phyloP scores from a whole-genome alignment of 2,113 vertebrate species.

The Pitta sordida region DNA sequence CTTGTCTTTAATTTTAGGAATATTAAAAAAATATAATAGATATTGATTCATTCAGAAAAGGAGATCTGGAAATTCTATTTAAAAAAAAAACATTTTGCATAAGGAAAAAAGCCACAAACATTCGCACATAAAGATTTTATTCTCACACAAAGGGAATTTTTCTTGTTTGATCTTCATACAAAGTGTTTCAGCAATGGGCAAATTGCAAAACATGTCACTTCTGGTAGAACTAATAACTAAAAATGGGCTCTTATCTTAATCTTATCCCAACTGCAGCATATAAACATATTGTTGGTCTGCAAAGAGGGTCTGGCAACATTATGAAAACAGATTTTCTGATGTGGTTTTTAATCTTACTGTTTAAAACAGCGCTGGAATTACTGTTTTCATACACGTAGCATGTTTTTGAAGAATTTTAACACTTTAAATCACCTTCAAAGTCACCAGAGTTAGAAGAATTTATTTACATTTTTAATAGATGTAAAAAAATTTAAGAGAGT shows the following conservation, averaged over 20 bases:
- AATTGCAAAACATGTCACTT: background rate
- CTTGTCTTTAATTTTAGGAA: background rate
- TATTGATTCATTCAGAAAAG: background rate
- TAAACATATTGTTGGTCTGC: background rate
- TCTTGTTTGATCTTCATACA: background rate
- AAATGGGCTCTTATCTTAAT: background rate
- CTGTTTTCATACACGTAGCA: background rate
- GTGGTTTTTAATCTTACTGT: background rate
- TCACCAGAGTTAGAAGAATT: background rate
- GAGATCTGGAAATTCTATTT: background rate
- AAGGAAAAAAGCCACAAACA: background rate
- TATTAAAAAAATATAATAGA: background rate
- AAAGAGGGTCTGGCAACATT: background rate
- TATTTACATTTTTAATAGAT: background rate
- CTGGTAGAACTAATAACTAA: background rate
- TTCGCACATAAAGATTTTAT: background rate
- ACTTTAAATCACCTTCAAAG: background rate
- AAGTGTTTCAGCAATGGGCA: background rate
- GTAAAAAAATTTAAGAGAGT: background rate
- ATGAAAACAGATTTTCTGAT: background rate
- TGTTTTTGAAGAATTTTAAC: background rate
- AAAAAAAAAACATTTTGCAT: background rate
- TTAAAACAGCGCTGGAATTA: background rate
- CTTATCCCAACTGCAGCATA: background rate
- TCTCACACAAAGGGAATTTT: background rate